Percentiles rank a stretch among this genome's conserved stretches.
Conservation (phyloP, 2,797 vertebrate species). For the Rhadinocentrus ornatus region DNA sequence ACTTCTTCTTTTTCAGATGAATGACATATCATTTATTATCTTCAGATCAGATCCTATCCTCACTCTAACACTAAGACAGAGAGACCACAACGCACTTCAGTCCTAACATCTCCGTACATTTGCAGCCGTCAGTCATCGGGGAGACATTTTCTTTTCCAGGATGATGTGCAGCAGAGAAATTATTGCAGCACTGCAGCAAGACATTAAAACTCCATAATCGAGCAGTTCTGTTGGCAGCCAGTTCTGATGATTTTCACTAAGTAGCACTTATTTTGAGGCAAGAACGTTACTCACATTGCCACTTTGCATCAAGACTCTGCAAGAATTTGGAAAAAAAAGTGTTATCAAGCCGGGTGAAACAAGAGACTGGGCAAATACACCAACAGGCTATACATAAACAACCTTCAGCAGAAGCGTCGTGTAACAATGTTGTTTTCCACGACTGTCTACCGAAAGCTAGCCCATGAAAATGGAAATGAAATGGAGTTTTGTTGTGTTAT, state of each 20-base stretch:
- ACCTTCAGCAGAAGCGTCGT: slow-evolving; percentile 40
- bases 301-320: slow-evolving; percentile 52
- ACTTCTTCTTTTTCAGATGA: slow-evolving; percentile 66
- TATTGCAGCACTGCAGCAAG: slow-evolving; percentile 37
- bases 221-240: slow-evolving; percentile 44
- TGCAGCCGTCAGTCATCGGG: slow-evolving; percentile 36
- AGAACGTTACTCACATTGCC: slow-evolving; percentile 58
- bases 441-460: slow-evolving; percentile 28
- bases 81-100: slow-evolving; percentile 18
- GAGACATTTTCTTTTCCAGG: slow-evolving; percentile 33
- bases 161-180: slow-evolving; percentile 41
- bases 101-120: slow-evolving; percentile 56
- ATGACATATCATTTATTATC: slow-evolving; percentile 74
- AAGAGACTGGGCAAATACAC: slow-evolving; percentile 32
- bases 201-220: slow-evolving; percentile 31
- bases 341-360: slow-evolving; percentile 45
- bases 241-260: slow-evolving; percentile 50
- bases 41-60: slow-evolving; percentile 68
- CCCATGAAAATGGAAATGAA: slow-evolving; percentile 17
- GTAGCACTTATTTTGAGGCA: slow-evolving; percentile 63
- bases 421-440: slow-evolving; percentile 28
- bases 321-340: slow-evolving; percentile 42
- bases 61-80: slow-evolving; percentile 32
- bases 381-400: slow-evolving; percentile 47
- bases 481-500: slow-evolving; percentile 16